These are phyloP conservation scores for Dreissena polymorpha DNA, from an alignment of 1,140 invertebrate genomes.

Conservation along the genomic window DNA sequence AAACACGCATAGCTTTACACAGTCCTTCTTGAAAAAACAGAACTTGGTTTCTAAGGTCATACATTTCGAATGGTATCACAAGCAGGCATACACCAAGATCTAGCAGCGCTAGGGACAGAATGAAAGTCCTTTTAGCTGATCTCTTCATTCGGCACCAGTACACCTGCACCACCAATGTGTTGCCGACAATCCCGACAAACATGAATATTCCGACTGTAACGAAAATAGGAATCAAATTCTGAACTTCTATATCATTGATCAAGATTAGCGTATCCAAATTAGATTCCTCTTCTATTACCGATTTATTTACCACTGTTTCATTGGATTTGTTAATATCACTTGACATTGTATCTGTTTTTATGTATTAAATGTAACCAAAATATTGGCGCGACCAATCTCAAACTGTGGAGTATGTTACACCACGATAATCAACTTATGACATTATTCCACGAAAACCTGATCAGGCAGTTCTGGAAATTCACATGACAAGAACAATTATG, in stretches of 20 bases:
- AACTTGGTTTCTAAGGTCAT: constrained; percentile 65
- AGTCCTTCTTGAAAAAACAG: constrained; percentile 56
- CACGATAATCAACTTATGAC: too few relatives aligned
- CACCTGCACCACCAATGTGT: constrained; percentile 65
- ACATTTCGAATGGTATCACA: constrained; percentile 72
- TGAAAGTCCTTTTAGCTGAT: constrained; percentile 68
- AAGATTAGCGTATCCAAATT: constrained; percentile 7
- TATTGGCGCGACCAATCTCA: too few relatives aligned
- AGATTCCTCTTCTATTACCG: too few relatives aligned
- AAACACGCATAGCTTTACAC: constrained; percentile 66
- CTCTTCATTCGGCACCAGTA: constrained; percentile 62
- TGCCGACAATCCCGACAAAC: constrained; percentile 65
- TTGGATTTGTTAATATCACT: too few relatives aligned
- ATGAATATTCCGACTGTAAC: constrained; percentile 58
- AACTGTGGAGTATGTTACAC: too few relatives aligned
- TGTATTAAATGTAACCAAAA: too few relatives aligned
- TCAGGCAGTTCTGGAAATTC: too few relatives aligned
- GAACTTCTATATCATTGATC: constrained; percentile 22
- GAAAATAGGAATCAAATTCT: constrained; percentile 44
- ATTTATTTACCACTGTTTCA: too few relatives aligned
- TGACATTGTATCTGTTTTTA: too few relatives aligned
- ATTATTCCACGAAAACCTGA: too few relatives aligned
- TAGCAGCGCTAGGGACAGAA: constrained; percentile 68
- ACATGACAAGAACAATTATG: too few relatives aligned
- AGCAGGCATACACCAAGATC: constrained; percentile 67